Percentiles rank a stretch among this genome's conserved stretches.
phyloP scores from a whole-genome alignment of 1,140 invertebrate species.

The Aphidius ervi region DNA sequence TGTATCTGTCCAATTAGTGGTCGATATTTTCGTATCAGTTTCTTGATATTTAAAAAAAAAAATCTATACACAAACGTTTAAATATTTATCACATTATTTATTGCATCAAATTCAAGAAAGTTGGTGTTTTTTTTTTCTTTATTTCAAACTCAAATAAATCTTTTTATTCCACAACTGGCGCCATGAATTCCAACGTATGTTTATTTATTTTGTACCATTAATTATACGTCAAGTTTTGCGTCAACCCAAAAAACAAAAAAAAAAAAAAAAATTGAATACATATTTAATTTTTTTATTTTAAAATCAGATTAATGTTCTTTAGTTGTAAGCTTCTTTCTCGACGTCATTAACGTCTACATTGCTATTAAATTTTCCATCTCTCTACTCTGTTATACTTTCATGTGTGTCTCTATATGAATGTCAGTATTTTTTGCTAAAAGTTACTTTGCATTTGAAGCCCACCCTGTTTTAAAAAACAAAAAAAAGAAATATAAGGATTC shows the following conservation, averaged over 20 bases:
- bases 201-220: constrained; percentile 6
- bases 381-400: too few relatives aligned
- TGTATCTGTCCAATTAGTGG: constrained; percentile 9
- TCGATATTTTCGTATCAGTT: neutral
- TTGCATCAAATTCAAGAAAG: neutral
- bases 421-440: too few relatives aligned
- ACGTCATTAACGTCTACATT: neutral
- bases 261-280: neutral
- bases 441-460: too few relatives aligned
- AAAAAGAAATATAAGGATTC: neutral
- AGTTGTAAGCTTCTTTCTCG: neutral
- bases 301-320: neutral
- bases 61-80: neutral
- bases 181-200: neutral
- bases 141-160: neutral
- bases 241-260: neutral
- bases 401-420: too few relatives aligned
- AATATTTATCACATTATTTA: constrained; percentile 15
- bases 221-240: constrained; percentile 3
- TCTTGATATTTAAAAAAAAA: too few relatives aligned
- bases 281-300: neutral
- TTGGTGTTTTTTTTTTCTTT: neutral
- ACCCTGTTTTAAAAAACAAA: too few relatives aligned
- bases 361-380: too few relatives aligned
- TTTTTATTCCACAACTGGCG: constrained; percentile 1